phyloP scores from a whole-genome alignment of 2,113 vertebrate genomes.

The Coturnix japonica region DNA sequence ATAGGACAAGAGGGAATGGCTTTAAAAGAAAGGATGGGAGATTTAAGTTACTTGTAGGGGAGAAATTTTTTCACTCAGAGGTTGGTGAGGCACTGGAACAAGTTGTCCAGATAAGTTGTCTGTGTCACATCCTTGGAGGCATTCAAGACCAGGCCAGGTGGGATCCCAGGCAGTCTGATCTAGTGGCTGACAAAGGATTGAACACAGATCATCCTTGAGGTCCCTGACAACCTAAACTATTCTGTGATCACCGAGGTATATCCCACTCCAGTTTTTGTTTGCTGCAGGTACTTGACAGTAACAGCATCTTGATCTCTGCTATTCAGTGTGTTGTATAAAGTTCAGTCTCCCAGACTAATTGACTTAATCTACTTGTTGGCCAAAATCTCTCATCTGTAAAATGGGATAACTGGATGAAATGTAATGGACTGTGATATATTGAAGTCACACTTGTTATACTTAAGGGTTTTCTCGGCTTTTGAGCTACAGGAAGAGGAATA shows the following conservation, averaged over 20 bases:
- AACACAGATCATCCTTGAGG: no score
- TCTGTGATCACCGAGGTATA: neutral
- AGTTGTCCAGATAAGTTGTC: no score
- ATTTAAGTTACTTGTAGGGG: no score
- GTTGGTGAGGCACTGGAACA: no score
- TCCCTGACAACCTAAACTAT: no score
- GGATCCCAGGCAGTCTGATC: no score
- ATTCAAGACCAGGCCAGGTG: no score
- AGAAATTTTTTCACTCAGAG: no score
- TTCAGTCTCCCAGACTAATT: neutral
- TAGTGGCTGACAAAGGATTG: no score
- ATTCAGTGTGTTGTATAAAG: neutral
- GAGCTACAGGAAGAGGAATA: neutral
- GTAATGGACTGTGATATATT: neutral
- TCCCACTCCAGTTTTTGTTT: neutral
- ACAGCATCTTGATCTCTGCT: neutral
- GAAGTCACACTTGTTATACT: neutral
- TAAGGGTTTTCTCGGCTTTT: neutral
- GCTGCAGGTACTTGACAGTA: neutral
- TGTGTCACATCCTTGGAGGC: no score
- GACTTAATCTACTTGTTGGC: neutral
- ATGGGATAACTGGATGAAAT: neutral
- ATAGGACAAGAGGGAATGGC: no score
- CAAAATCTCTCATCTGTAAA: neutral
- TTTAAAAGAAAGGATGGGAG: no score